phyloP scores from a whole-genome alignment of 2,113 vertebrate genomes.

The Pantherophis guttatus region DNA sequence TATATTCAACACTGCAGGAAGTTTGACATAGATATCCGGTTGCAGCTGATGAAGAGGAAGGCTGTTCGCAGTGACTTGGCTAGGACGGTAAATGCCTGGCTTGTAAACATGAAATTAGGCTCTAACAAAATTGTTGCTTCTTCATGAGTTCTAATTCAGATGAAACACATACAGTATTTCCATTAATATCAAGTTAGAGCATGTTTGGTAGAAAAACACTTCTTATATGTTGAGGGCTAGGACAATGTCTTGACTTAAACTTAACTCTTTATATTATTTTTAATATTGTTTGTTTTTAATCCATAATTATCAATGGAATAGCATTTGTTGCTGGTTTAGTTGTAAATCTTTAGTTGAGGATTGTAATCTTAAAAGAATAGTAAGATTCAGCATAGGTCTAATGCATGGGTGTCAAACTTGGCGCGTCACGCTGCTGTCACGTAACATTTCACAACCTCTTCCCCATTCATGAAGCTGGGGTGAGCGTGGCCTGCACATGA shows the following conservation, averaged over 20 bases:
- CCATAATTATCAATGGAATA: neutral
- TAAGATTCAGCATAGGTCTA: neutral
- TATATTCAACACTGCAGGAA: constrained; percentile 91
- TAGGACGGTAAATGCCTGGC: constrained; percentile 73
- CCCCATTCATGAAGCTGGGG: no score
- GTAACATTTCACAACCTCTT: no score
- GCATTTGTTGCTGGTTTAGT: neutral
- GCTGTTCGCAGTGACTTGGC: constrained; percentile 75
- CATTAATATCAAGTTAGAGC: neutral
- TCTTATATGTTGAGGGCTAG: neutral
- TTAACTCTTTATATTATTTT: neutral
- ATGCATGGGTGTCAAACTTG: no score
- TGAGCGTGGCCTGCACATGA: no score
- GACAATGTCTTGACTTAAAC: neutral
- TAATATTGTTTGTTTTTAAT: neutral
- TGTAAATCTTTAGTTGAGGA: neutral
- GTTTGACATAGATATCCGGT: constrained; percentile 84
- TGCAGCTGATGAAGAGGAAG: constrained; percentile 79
- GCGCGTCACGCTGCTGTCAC: no score
- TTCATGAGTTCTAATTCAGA: neutral
- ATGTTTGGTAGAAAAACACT: neutral
- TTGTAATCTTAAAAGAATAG: neutral
- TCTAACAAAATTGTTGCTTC: neutral
- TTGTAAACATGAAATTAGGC: fast-evolving
- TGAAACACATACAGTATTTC: neutral